phyloP scores from a whole-genome alignment of 1,140 invertebrate species.

The Drosophila littoralis region DNA sequence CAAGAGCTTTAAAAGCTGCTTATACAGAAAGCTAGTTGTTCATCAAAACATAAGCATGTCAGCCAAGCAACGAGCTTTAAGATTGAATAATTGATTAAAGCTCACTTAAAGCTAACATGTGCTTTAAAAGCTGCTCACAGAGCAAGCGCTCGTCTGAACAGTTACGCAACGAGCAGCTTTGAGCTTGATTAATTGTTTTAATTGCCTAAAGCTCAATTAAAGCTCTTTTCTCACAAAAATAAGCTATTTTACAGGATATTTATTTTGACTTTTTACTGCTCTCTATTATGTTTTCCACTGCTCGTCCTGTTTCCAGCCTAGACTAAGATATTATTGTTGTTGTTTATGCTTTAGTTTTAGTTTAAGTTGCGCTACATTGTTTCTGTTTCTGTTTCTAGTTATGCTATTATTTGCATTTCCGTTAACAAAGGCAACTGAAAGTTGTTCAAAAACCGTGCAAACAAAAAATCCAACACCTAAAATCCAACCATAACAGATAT shows the following conservation, averaged over 20 bases:
- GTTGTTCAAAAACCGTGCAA: constrained; percentile 45
- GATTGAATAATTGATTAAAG: no score
- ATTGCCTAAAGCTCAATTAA: background rate
- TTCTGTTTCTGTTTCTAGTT: constrained; percentile 34
- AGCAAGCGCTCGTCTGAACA: no score
- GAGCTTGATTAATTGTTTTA: no score
- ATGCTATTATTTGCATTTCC: constrained; percentile 58
- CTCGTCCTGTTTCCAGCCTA: constrained; percentile 49
- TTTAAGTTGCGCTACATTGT: constrained; percentile 45
- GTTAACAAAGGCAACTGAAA: constrained; percentile 57
- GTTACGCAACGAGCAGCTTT: no score
- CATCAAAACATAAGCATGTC: no score
- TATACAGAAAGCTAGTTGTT: no score
- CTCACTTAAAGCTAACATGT: no score
- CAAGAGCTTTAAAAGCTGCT: background rate
- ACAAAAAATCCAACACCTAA: constrained; percentile 3
- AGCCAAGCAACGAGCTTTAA: no score
- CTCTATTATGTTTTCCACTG: constrained; percentile 14
- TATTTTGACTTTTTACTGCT: background rate
- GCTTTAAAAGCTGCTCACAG: background rate
- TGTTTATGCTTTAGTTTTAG: constrained; percentile 58
- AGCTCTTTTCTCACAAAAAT: background rate
- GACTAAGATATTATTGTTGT: constrained; percentile 60
- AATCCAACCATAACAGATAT: constrained; percentile 13
- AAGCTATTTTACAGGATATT: background rate